Evolutionary conservation across 2,797 vertebrate species (phyloP).

Genomic region (Sebastes oblongus): DNA sequence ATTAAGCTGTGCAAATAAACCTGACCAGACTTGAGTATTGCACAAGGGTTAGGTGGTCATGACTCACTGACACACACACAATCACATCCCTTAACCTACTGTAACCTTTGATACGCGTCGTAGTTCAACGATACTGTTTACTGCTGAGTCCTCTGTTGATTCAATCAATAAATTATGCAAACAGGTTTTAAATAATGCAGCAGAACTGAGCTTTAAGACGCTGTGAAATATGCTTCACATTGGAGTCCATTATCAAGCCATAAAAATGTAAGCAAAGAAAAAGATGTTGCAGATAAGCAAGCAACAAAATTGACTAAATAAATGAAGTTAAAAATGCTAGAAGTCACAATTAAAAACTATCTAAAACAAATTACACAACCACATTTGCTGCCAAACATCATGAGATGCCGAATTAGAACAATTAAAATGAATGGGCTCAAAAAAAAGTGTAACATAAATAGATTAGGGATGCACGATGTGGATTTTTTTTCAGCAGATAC

Average conservation of each 20-base stretch:
- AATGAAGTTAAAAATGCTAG: background rate
- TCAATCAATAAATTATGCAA: constrained; percentile 1
- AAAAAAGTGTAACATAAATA: background rate
- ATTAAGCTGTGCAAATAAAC: constrained; percentile 47
- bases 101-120: constrained; percentile 18
- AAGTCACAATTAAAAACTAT: background rate
- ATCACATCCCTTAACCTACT: background rate
- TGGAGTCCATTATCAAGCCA: background rate
- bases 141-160: background rate
- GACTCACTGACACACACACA: constrained; percentile 28
- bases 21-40: constrained; percentile 24
- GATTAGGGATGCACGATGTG: too few species aligned
- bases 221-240: background rate
- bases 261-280: too few species aligned
- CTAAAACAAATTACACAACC: background rate
- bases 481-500: too few species aligned
- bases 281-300: background rate
- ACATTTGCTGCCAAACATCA: background rate
- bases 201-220: background rate
- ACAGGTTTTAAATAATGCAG: background rate
- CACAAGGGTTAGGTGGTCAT: constrained; percentile 15
- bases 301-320: background rate
- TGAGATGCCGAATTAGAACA: background rate
- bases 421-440: background rate
- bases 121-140: background rate